phyloP scores from a whole-genome alignment of 2,113 vertebrate species.

The Vulpes lagopus region DNA sequence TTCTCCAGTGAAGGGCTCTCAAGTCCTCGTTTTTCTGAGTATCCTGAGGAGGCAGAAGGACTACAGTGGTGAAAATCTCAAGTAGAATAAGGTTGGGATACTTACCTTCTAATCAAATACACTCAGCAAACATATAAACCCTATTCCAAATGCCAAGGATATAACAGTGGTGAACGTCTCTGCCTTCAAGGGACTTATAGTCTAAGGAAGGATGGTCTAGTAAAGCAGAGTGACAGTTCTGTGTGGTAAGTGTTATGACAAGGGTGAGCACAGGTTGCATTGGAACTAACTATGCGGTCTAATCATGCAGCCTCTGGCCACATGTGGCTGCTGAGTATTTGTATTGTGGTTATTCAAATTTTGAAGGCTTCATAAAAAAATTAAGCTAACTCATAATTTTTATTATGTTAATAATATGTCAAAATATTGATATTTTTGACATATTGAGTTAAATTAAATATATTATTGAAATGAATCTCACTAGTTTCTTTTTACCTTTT shows the following conservation, averaged over 20 bases:
- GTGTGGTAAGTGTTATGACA: not conserved
- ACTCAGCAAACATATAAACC: not conserved
- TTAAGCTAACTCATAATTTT: not conserved
- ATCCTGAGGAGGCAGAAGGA: not conserved
- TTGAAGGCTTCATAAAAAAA: not conserved
- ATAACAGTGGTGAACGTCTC: not conserved
- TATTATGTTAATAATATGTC: not conserved
- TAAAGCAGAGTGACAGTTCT: not conserved
- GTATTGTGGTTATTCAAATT: not conserved
- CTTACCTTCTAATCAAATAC: not conserved
- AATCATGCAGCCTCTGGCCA: not conserved
- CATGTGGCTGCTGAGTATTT: not conserved
- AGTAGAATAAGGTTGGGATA: not conserved
- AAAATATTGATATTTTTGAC: slow-evolving; percentile 19
- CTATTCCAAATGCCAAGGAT: not conserved
- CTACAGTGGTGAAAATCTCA: not conserved
- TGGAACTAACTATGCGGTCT: not conserved
- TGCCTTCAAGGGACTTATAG: not conserved
- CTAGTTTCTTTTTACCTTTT: not conserved
- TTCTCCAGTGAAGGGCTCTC: not conserved
- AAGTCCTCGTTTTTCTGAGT: not conserved
- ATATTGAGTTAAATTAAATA: not conserved
- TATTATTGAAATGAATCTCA: not conserved
- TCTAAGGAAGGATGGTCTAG: not conserved
- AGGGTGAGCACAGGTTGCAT: not conserved